Conservation (phyloP, 2,797 vertebrate genomes). For the Molossus molossus region DNA sequence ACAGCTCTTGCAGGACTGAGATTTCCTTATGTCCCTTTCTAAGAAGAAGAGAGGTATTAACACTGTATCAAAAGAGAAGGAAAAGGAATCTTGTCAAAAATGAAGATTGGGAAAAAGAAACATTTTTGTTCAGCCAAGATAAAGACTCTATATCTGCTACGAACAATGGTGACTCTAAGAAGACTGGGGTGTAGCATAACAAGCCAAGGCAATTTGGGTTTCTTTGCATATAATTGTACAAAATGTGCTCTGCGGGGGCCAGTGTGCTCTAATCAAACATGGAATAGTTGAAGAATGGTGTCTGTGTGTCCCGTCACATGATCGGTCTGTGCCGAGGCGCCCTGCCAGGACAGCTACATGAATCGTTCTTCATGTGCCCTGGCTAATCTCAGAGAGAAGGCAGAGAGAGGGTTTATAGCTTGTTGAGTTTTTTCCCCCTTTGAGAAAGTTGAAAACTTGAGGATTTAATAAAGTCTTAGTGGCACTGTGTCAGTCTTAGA, state of each 20-base stretch:
- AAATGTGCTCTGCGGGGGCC: constrained; percentile 56
- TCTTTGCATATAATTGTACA: constrained; percentile 45
- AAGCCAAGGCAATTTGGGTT: constrained; percentile 27
- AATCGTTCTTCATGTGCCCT: constrained; percentile 53
- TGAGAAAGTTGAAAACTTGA: constrained; percentile 47
- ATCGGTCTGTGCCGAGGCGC: background rate
- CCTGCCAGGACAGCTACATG: constrained; percentile 60
- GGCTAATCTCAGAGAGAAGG: constrained; percentile 42
- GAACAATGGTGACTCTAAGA: constrained; percentile 58
- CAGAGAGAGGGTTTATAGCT: background rate
- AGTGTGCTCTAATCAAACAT: constrained; percentile 66
- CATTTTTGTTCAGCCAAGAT: constrained; percentile 52
- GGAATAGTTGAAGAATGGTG: constrained; percentile 68
- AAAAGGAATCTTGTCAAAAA: constrained; percentile 41
- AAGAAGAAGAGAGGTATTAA: background rate
- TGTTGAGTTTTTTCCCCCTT: background rate
- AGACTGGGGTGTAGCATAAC: background rate
- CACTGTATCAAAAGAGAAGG: constrained; percentile 3
- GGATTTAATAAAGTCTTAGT: background rate
- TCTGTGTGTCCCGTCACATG: constrained; percentile 68
- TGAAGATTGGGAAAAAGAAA: constrained; percentile 30
- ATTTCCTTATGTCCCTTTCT: constrained; percentile 41
- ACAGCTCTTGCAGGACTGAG: background rate
- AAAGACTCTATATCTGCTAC: constrained; percentile 49
- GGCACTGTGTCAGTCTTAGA: background rate